Conservation (phyloP, 2,888 invertebrate species). For the Drosophila hamatofila region DNA sequence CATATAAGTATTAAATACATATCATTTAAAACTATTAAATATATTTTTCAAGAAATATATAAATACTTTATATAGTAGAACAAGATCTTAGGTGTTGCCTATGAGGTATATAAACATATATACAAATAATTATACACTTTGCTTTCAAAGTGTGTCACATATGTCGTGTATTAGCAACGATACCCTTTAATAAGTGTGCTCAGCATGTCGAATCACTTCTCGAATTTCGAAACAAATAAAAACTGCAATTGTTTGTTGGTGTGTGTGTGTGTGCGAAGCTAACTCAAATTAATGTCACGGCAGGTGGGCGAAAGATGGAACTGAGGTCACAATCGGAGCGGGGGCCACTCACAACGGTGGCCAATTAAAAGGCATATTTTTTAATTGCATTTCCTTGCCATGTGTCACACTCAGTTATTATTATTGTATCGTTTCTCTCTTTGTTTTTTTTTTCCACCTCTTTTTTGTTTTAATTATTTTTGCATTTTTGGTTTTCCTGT, state of each 20-base stretch:
- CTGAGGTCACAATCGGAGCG: background rate
- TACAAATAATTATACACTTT: background rate
- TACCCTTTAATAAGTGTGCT: background rate
- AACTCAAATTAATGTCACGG: conserved; percentile 63
- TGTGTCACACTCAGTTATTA: conserved; percentile 49
- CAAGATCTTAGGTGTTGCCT: background rate
- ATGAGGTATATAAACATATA: background rate
- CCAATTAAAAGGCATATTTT: conserved; percentile 73
- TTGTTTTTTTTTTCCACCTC: background rate
- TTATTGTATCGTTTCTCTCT: conserved; percentile 20
- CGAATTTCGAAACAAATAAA: conserved; percentile 28
- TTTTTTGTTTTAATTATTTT: conserved; percentile 5
- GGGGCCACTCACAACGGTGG: conserved; percentile 1
- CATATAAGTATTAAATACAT: background rate
- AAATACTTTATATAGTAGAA: background rate
- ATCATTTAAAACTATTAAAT: background rate
- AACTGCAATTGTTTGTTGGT: conserved; percentile 33
- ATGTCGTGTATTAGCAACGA: background rate
- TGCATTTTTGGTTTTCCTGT: conserved; percentile 18
- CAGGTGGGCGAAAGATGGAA: conserved; percentile 55
- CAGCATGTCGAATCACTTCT: conserved; percentile 20
- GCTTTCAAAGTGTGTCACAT: background rate
- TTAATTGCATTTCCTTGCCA: conserved; percentile 70
- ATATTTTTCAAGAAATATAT: background rate
- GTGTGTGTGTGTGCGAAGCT: conserved; percentile 39